phyloP scores from a whole-genome alignment of 2,888 invertebrate species.

The Pseudococcus jackbeardsleyi region DNA sequence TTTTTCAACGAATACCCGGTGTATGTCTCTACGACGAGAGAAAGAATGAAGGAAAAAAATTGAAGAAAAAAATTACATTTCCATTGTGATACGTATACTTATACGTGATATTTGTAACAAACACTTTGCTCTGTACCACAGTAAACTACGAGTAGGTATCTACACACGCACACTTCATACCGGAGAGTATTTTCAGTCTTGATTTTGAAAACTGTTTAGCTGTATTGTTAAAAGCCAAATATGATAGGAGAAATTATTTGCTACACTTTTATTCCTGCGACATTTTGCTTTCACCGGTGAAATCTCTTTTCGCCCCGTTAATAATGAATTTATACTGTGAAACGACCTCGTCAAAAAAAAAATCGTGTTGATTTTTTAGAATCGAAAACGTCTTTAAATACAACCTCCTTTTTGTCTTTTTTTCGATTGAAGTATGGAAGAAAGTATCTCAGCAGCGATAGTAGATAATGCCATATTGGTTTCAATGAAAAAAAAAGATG shows the following conservation, averaged over 20 bases:
- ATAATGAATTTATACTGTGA: constrained; percentile 1
- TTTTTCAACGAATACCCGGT: neutral
- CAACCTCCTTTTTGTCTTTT: neutral
- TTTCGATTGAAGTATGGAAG: neutral
- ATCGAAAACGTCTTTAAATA: constrained; percentile 4
- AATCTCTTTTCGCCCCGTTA: neutral
- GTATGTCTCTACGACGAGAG: neutral
- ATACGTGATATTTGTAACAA: constrained; percentile 50
- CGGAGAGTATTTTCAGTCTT: neutral
- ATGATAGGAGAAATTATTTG: neutral
- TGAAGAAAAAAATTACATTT: constrained; percentile 29
- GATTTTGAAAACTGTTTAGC: constrained; percentile 26
- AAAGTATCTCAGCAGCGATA: neutral
- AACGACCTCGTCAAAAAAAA: constrained; percentile 17
- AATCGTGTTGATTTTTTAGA: constrained; percentile 18
- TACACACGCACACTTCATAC: neutral
- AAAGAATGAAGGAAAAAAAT: neutral
- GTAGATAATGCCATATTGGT: neutral
- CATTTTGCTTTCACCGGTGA: neutral
- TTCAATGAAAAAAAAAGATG: too few relatives aligned
- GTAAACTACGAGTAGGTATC: neutral
- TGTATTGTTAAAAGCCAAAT: constrained; percentile 37
- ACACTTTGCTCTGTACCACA: neutral
- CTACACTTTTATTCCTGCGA: neutral
- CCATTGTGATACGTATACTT: constrained; percentile 25